A percentile compares a stretch with the other conserved stretches of the same genome.
Evolutionary conservation across 2,797 vertebrate species (phyloP).

Genomic region (Brachymystax lenok): DNA sequence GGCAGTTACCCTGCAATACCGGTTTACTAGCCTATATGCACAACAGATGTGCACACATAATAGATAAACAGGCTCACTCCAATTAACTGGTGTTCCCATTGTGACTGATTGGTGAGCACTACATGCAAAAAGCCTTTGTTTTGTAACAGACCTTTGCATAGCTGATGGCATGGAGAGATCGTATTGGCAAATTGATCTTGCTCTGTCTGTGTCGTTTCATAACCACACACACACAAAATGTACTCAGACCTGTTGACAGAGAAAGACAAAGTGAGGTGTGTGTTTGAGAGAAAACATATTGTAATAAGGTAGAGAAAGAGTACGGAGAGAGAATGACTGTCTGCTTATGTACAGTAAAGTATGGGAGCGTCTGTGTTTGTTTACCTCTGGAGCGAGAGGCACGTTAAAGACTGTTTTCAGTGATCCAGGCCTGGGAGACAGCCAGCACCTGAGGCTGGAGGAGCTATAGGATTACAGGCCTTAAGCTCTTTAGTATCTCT

Average conservation of each 20-base stretch:
- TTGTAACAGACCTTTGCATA: not conserved
- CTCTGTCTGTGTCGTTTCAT: not conserved
- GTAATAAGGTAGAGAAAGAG: not conserved
- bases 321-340: not conserved
- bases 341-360: not conserved
- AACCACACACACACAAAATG: not conserved
- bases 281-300: not conserved
- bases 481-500: slow-evolving; percentile 4
- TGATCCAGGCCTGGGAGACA: not conserved
- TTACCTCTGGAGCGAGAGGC: not conserved
- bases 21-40: not conserved
- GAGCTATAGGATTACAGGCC: not conserved
- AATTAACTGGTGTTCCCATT: not conserved
- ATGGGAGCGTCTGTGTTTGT: not conserved
- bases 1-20: not conserved
- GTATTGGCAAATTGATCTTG: not conserved
- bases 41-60: not conserved
- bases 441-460: not conserved
- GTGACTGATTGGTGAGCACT: not conserved
- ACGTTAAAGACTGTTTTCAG: slow-evolving; percentile 8
- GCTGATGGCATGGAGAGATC: not conserved
- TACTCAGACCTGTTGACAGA: not conserved
- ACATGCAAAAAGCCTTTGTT: not conserved
- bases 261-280: not conserved
- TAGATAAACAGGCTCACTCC: not conserved